Percentiles rank a stretch among this genome's conserved stretches.
Conservation (phyloP, 1,140 invertebrate genomes). For the Lutraria rhynchaena region DNA sequence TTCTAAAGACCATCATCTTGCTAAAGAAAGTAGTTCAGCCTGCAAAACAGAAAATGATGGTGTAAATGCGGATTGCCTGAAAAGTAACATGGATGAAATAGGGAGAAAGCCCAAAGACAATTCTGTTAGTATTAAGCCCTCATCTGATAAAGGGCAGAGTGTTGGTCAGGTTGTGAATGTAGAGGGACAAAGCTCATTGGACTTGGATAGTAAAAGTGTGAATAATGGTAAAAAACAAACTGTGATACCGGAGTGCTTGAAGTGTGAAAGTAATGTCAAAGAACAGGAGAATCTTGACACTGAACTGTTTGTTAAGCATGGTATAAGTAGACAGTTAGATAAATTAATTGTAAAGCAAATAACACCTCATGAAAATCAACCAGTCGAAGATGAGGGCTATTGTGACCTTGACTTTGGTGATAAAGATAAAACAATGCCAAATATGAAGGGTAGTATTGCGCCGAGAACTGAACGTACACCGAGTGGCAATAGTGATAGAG, state of each 20-base stretch:
- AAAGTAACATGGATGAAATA: not conserved
- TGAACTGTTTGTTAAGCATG: not conserved
- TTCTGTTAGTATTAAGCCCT: not conserved
- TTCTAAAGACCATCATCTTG: not conserved
- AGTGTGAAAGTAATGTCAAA: not conserved
- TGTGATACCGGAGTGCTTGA: not conserved
- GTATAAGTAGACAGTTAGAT: not conserved
- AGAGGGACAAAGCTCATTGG: not conserved
- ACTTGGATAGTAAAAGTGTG: no score
- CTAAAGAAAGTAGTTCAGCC: no score
- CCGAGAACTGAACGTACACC: constrained; percentile 23
- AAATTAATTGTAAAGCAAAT: constrained; percentile 29
- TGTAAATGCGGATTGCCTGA: no score
- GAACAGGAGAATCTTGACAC: no score
- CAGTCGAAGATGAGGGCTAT: constrained; percentile 40
- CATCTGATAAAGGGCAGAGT: not conserved
- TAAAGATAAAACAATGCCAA: constrained; percentile 11
- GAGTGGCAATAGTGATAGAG: constrained; percentile 42
- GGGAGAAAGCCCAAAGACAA: not conserved
- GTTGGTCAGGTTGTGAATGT: not conserved
- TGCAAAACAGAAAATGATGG: no score
- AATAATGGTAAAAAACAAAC: not conserved
- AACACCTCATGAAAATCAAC: not conserved
- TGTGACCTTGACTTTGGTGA: constrained; percentile 45
- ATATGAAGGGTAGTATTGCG: not conserved